Evolutionary conservation across 2,797 vertebrate genomes (phyloP).

Genomic region (Euphonia xanthogaster): DNA sequence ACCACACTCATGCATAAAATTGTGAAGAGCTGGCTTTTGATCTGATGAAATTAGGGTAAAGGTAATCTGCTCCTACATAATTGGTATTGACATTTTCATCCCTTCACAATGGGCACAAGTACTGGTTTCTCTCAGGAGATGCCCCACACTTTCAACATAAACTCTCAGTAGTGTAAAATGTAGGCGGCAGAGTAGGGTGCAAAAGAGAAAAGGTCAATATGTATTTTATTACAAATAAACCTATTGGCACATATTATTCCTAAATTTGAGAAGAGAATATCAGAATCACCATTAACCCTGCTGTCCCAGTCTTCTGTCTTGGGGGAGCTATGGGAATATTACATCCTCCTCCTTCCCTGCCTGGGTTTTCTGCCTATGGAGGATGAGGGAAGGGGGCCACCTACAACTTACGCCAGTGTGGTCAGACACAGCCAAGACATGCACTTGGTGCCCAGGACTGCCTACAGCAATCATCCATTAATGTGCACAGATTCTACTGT

Average conservation of each 20-base stretch:
- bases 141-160: background rate
- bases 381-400: background rate
- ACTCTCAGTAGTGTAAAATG: background rate
- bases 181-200: background rate
- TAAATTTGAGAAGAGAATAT: background rate
- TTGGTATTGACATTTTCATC: background rate
- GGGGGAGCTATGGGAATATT: background rate
- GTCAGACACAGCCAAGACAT: background rate
- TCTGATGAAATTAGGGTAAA: constrained; percentile 10
- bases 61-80: background rate
- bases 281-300: background rate
- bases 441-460: background rate
- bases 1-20: background rate
- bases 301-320: background rate
- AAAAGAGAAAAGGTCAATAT: background rate
- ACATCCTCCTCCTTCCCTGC: background rate
- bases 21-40: background rate
- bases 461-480: background rate
- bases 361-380: background rate
- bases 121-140: background rate
- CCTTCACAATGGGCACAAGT: background rate
- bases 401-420: background rate
- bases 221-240: background rate
- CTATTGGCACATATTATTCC: background rate
- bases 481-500: background rate